A percentile compares a stretch with the other conserved stretches of the same genome.
Conservation (phyloP, 2,797 vertebrate genomes). For the Malurus splendens region DNA sequence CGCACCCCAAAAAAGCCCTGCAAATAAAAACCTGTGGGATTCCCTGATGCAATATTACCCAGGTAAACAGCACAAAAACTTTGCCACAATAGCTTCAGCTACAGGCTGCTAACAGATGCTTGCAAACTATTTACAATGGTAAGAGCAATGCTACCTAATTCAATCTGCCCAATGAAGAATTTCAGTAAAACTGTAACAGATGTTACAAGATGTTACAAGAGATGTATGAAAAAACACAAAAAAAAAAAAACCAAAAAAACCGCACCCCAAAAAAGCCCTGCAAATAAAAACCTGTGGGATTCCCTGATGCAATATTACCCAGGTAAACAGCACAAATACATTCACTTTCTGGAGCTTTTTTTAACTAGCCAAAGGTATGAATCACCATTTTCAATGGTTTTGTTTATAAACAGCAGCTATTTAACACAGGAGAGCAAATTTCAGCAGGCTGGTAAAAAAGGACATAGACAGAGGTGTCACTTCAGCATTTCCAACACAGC, state of each 20-base stretch:
- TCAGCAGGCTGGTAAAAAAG: not conserved
- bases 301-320: not conserved
- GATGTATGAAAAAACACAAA: accelerated
- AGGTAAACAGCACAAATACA: not conserved
- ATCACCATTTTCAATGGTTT: not conserved
- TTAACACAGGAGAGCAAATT: not conserved
- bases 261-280: accelerated
- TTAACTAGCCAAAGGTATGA: not conserved
- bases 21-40: too few relatives aligned
- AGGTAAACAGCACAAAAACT: not conserved
- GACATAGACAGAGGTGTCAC: not conserved
- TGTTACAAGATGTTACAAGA: not conserved
- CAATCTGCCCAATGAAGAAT: not conserved
- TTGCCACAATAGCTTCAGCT: not conserved
- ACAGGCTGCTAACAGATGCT: not conserved
- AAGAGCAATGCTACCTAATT: not conserved
- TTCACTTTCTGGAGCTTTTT: not conserved
- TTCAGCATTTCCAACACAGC: not conserved
- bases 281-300: not conserved
- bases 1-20: too few relatives aligned
- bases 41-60: too few relatives aligned
- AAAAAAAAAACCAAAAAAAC: not conserved
- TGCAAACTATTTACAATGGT: not conserved
- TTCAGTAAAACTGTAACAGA: not conserved
- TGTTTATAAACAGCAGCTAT: not conserved